Base-by-base conservation (phyloP, 2,888 invertebrate species). In the Caenorhabditis drosophilae region DNA sequence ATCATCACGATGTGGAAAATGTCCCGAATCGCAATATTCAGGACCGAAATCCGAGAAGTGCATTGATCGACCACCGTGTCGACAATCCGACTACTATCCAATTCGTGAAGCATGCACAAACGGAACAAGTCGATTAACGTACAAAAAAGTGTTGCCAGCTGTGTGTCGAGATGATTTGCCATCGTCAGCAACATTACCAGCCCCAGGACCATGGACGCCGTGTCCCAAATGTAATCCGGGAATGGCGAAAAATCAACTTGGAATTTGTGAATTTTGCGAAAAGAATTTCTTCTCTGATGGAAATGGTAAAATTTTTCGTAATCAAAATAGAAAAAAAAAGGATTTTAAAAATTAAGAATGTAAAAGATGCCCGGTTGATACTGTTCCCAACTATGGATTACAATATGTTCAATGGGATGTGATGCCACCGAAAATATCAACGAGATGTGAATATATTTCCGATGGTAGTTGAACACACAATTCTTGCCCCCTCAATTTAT, bases 171-270 rank as follows among this genome's bases (percentile, higher is more conserved):
- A 86, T 16, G 83, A 85, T 54, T 56, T 84, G 22, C 72, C 82
- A 1, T 84, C 79, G 0, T 84, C 87, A 0, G 84, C 83, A 1
- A 66, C 77, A 68, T 35, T 69, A 2, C 78, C 38, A 0, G 51
- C 67, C 4, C 52, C 69, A 3, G 53, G 55, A 60, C 81, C 49
- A 70, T 80, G 56, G 78, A 79, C 48, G 56, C 9, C 75, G 2
- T 88, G 87, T 75, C 86, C 86, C 1, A 86, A 87, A 2, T 88
- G 88, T 76, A 88, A 87, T 75, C 86, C 87, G 12, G 88, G 88
- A 57, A 87, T 87, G 86, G 84, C 84, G 62, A 83, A 84, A 62
- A 69, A 72, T n/a, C 82, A 44, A 9, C 41, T 84, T 27, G 83
- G 84, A 41, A 76, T 78, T 7, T 88, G 88, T 73, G 81, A 82